Evolutionary conservation across 2,888 invertebrate genomes (phyloP), one percentile per base, ranked within the genome.

Genomic region (Amitus sp.): DNA sequence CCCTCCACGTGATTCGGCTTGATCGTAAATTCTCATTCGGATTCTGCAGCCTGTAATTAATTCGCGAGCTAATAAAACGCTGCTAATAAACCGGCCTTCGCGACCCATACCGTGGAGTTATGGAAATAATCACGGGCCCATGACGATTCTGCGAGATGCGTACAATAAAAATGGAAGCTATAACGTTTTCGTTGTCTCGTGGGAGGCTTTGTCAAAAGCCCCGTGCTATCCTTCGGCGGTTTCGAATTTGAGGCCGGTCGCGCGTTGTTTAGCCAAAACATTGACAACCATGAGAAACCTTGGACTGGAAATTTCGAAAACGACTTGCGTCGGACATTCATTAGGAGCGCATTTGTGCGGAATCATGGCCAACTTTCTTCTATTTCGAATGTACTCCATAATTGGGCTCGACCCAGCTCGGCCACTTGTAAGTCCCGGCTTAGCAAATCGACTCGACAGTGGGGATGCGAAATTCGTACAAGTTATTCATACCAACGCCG

Each of bases 401-500:
- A 92, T 92, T 52, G 92, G 89, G 1, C 77, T 92, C 69, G 92
- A 93, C 80, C 92, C 92, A 0, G 92, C 92, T 0, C 84, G 90
- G 18, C 92, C 92, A 0, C 82, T 92, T 58, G 86, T 92, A 54
- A 85, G 89, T 0, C 87, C 88, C 0, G 87, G 87, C 1, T 84
- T 88, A 0, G 85, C 87, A 0, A 86, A 88, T 19, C 86, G 90
- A 3, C 77, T 92, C 68, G 89, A 89, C 76, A 87, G 89, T 43
- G 91, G 91, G 0, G 90, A 91, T 73, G 93, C 93, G 1, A 86
- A 88, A 55, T 90, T 91, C 0, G 93, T 93, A 2, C 89, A 92
- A 78, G 89, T 91, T 15, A 85, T 92, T 18, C 93, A 92, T 76
- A 92, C 92, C 0, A 92, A 92, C 77, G 92, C 92, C 0, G 92